Evolutionary conservation across 2,797 vertebrate species (phyloP).

Genomic region (Rhabdomys pumilio): DNA sequence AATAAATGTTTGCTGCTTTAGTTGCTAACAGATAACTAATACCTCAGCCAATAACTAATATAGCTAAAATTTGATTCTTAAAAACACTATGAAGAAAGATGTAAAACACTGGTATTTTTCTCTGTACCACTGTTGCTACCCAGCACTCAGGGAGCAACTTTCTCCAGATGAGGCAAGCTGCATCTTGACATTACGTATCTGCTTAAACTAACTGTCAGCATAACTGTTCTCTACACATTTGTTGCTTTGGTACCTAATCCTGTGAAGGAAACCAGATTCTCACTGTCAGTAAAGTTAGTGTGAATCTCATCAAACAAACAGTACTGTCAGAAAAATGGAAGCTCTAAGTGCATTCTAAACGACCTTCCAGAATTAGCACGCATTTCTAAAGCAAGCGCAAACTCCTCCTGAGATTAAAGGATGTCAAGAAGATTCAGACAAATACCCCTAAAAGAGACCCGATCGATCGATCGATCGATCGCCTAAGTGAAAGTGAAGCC

Average conservation of each 20-base stretch:
- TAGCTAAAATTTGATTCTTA: conserved; percentile 11
- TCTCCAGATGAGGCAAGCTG: conserved; percentile 79
- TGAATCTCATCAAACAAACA: conserved; percentile 51
- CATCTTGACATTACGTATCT: conserved; percentile 85
- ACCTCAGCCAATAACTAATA: background rate
- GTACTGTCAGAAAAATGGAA: conserved; percentile 56
- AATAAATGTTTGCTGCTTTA: conserved; percentile 55
- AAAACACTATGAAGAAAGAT: background rate
- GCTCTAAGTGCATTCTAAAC: background rate
- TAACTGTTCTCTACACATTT: conserved; percentile 65
- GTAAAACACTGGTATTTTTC: conserved; percentile 1
- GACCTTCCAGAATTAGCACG: conserved; percentile 62
- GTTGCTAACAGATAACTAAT: conserved; percentile 41
- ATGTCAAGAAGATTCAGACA: conserved; percentile 12
- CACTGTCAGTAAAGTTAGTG: conserved; percentile 61
- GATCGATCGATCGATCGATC: background rate
- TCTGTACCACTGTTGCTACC: conserved; percentile 44
- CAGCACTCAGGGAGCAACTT: conserved; percentile 66
- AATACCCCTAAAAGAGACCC: conserved; percentile 47
- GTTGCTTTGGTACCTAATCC: conserved; percentile 66
- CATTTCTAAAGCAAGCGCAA: conserved; percentile 54
- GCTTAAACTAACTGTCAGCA: conserved; percentile 83
- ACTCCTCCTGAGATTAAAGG: conserved; percentile 43
- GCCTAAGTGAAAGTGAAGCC: conserved; percentile 61
- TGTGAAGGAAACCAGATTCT: conserved; percentile 79